Conservation (phyloP, 2,888 invertebrate genomes). For the Cephonodes hylas region DNA sequence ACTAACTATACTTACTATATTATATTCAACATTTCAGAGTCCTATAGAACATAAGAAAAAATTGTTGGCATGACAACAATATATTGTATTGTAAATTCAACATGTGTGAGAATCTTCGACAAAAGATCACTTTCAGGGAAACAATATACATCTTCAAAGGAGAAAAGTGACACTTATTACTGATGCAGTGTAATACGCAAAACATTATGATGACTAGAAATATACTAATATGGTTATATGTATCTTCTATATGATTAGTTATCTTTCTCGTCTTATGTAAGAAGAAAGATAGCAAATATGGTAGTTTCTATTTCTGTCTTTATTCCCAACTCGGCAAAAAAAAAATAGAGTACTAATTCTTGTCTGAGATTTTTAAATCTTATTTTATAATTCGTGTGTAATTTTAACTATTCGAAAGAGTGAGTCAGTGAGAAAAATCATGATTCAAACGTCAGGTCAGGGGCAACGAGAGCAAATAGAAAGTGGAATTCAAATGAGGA, state of each 20-base stretch:
- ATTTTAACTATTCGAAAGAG: background rate
- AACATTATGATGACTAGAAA: background rate
- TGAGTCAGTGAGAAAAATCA: background rate
- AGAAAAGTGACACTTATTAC: background rate
- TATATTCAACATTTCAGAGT: no score
- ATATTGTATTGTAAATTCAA: constrained; percentile 34
- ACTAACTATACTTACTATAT: constrained; percentile 46
- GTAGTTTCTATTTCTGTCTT: no score
- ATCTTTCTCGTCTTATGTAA: no score
- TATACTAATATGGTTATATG: background rate
- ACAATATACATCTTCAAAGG: constrained; percentile 14
- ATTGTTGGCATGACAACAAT: constrained; percentile 30
- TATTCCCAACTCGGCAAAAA: no score
- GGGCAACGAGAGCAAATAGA: background rate
- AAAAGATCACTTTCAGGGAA: constrained; percentile 47
- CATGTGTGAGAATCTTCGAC: constrained; percentile 59
- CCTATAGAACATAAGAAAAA: no score
- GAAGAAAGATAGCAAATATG: no score
- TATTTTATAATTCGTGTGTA: no score
- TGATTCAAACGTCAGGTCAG: background rate
- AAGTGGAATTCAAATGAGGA: background rate
- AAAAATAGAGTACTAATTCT: no score
- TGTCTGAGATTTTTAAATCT: no score
- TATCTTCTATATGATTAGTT: no score
- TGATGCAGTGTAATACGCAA: background rate